These are phyloP conservation scores for Lasioglossum morio DNA, from an alignment of 2,888 invertebrate genomes.

Conservation along the genomic window DNA sequence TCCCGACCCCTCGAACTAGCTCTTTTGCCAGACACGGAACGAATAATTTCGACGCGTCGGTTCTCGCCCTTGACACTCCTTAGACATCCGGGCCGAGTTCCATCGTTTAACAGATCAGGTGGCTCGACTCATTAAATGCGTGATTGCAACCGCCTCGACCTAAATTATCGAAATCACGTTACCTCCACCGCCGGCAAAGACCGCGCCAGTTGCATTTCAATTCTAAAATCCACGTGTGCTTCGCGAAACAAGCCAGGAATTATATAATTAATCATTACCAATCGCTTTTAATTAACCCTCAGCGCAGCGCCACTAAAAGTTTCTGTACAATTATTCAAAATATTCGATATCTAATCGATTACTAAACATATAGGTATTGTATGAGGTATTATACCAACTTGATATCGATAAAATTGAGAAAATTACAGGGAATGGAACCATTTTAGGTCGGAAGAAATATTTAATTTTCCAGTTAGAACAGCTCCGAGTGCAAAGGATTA, in stretches of 20 bases:
- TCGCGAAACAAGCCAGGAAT: not conserved
- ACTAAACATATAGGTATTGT: too few relatives aligned
- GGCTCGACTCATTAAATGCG: not conserved
- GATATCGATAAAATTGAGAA: too few relatives aligned
- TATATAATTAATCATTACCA: constrained; percentile 1
- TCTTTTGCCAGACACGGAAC: constrained; percentile 66
- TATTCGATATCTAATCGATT: too few relatives aligned
- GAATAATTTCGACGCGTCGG: constrained; percentile 69
- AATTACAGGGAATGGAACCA: too few relatives aligned
- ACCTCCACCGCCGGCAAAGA: too few relatives aligned
- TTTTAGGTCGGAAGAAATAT: too few relatives aligned
- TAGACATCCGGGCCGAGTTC: constrained; percentile 27
- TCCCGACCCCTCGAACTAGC: constrained; percentile 54
- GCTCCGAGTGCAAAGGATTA: too few relatives aligned
- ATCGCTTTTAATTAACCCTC: constrained; percentile 19
- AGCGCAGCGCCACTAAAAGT: too few relatives aligned
- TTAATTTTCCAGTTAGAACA: too few relatives aligned
- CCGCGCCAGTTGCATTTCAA: too few relatives aligned
- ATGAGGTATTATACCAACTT: too few relatives aligned
- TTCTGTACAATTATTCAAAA: too few relatives aligned
- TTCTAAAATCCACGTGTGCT: not conserved
- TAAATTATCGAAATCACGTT: not conserved
- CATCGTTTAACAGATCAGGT: constrained; percentile 23
- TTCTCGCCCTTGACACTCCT: constrained; percentile 53
- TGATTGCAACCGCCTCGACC: constrained; percentile 7